Percentiles rank a stretch among this genome's conserved stretches.
Evolutionary conservation across 2,797 vertebrate genomes (phyloP).

Genomic region (Siniperca scherzeri): DNA sequence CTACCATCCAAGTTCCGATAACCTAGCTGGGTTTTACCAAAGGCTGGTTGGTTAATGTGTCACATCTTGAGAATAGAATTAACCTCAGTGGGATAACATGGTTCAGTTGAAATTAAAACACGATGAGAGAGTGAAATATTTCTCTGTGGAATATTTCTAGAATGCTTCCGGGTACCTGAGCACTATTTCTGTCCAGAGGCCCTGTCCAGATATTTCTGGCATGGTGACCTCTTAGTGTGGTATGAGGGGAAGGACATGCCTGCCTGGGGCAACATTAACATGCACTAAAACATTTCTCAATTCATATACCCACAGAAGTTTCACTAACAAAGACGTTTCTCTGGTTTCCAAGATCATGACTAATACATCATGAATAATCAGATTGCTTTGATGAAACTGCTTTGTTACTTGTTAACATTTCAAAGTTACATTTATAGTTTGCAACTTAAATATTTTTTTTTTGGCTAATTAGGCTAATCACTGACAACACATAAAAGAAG

Average conservation of each 20-base stretch:
- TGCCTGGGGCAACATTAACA: not conserved
- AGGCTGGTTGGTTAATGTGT: not conserved
- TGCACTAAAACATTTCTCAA: not conserved
- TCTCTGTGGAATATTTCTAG: slow-evolving; percentile 11
- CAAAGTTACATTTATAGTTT: not conserved
- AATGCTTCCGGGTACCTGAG: not conserved
- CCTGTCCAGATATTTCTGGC: slow-evolving; percentile 34
- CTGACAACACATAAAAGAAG: not conserved
- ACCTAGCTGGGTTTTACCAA: not conserved
- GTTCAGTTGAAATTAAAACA: not conserved
- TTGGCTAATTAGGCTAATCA: not conserved
- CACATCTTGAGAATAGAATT: not conserved
- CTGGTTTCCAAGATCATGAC: not conserved
- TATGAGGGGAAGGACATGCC: not conserved
- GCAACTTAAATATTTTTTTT: not conserved
- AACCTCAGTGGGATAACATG: not conserved
- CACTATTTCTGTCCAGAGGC: slow-evolving; percentile 30
- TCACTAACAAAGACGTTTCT: too few relatives aligned
- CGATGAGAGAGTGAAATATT: not conserved
- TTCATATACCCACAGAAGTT: not conserved
- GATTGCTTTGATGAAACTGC: not conserved
- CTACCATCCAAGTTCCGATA: too few relatives aligned
- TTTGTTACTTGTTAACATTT: not conserved
- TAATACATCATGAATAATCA: not conserved
- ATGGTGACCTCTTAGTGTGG: slow-evolving; percentile 15